These are phyloP conservation scores for Cephus rjabovi DNA, from an alignment of 2,888 invertebrate genomes.

Conservation along the genomic window DNA sequence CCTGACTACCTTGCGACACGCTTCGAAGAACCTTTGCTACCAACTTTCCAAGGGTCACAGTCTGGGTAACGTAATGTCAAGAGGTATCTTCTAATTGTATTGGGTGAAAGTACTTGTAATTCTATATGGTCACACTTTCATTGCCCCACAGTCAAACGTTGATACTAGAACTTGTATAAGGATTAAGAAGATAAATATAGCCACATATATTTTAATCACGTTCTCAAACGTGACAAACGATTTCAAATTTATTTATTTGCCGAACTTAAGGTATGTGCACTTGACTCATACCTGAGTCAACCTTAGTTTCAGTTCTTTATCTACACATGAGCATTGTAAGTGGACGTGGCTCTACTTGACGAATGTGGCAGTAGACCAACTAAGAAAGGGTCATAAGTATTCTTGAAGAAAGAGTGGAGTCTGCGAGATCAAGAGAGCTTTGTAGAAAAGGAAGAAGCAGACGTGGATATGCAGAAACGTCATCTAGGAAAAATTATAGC, in stretches of 20 bases:
- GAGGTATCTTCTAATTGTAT: background rate
- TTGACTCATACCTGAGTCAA: background rate
- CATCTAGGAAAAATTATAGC: background rate
- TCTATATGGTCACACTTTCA: background rate
- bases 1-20: constrained; percentile 22
- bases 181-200: background rate
- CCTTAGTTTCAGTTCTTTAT: background rate
- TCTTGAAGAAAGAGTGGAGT: background rate
- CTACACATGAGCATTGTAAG: background rate
- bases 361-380: background rate
- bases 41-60: background rate
- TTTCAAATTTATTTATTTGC: background rate
- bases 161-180: background rate
- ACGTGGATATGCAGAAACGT: background rate
- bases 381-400: background rate
- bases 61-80: background rate
- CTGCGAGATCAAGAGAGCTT: background rate
- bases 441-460: background rate
- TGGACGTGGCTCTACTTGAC: background rate
- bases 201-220: background rate
- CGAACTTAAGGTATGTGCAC: background rate
- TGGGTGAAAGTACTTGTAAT: background rate
- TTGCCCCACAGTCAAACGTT: background rate
- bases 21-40: background rate
- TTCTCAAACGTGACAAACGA: background rate